These are phyloP conservation scores for Drosophila sucinea DNA, from an alignment of 1,140 invertebrate species.

Conservation along the genomic window DNA sequence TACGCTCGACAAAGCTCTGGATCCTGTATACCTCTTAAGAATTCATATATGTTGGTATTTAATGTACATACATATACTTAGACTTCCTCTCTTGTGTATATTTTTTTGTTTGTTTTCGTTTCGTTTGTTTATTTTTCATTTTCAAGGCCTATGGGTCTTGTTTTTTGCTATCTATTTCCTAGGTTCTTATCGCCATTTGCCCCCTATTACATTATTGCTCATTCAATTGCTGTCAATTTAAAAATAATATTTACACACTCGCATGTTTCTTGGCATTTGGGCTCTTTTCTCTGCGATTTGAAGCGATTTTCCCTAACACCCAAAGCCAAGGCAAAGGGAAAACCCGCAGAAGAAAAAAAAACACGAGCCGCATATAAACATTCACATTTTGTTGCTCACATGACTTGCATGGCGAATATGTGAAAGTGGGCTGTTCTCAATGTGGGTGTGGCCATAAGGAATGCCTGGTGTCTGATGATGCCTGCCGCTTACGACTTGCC, in stretches of 20 bases:
- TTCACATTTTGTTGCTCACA: conserved; percentile 53
- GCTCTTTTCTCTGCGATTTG: conserved; percentile 19
- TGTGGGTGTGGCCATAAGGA: conserved; percentile 23
- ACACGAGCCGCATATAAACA: conserved; percentile 64
- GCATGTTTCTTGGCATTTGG: conserved; percentile 41
- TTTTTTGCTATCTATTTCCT: not conserved
- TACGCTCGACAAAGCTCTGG: not conserved
- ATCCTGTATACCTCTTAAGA: not conserved
- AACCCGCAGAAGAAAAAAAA: conserved; percentile 8
- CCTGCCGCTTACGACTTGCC: conserved; percentile 41
- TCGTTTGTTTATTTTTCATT: not conserved
- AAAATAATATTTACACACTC: conserved; percentile 75
- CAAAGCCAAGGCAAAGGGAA: conserved; percentile 4
- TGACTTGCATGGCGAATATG: conserved; percentile 28
- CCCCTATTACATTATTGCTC: conserved; percentile 68
- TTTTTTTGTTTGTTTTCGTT: not conserved
- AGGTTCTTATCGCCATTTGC: conserved; percentile 46
- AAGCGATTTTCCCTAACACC: conserved; percentile 38
- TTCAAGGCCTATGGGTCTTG: not conserved
- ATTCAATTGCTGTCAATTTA: conserved; percentile 74
- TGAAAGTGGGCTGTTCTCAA: not conserved
- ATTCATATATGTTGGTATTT: not conserved
- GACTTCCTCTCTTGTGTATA: not conserved
- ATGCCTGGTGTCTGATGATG: conserved; percentile 9
- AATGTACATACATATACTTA: not conserved